Conservation (phyloP, 2,888 invertebrate genomes). For the Drosophila meridionalis region DNA sequence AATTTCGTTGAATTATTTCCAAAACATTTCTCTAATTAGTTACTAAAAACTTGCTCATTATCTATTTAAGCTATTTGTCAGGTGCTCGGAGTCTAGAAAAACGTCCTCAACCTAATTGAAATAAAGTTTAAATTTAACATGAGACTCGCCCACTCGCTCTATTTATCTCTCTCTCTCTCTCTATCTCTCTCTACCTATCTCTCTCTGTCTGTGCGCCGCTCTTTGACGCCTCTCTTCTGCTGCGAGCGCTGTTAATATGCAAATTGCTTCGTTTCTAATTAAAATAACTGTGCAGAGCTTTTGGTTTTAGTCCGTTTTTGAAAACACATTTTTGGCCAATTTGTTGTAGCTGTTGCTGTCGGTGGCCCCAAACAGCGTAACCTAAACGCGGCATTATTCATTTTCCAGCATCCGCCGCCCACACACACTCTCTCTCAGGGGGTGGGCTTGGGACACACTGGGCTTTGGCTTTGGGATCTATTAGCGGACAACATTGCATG, state of each 20-base stretch:
- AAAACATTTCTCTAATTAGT: conserved; percentile 27
- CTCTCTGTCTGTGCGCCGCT: not conserved
- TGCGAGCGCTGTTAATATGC: conserved; percentile 66
- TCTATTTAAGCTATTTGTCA: conserved; percentile 44
- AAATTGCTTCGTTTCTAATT: conserved; percentile 80
- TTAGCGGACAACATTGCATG: conserved; percentile 63
- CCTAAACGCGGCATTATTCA: conserved; percentile 35
- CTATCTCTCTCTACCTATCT: not conserved
- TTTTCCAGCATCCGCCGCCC: conserved; percentile 21
- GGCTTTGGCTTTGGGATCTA: conserved; percentile 66
- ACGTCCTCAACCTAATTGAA: conserved; percentile 41
- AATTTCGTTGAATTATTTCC: not conserved
- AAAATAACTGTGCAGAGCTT: conserved; percentile 78
- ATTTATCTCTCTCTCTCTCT: not conserved
- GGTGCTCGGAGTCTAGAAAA: conserved; percentile 24
- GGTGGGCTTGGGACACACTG: conserved; percentile 16
- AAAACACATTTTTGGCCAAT: conserved; percentile 73
- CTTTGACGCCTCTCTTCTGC: not conserved
- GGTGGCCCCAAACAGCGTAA: conserved; percentile 12
- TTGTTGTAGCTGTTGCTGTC: conserved; percentile 41
- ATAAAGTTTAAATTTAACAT: conserved; percentile 51
- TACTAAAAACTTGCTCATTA: conserved; percentile 34
- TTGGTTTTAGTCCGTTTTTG: conserved; percentile 55
- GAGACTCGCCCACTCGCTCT: not conserved
- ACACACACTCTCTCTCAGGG: not conserved